Evolutionary conservation across 2,113 vertebrate genomes (phyloP), one percentile per base, ranked within the genome.

Genomic region (Cryptotis parvus): DNA sequence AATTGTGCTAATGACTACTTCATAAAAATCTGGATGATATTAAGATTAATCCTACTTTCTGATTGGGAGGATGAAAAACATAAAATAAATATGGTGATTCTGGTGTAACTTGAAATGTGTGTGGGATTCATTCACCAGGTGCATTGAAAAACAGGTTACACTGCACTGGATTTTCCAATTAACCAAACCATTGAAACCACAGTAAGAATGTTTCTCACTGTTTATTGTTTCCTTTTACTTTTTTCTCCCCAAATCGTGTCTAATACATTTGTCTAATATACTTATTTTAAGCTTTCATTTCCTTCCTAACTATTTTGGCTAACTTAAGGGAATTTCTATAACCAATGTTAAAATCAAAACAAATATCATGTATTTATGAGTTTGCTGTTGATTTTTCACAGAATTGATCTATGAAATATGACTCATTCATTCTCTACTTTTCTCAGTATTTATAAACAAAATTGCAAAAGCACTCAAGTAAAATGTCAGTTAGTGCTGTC

Each of bases 251-350:
- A 73, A 58, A 61, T 11, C 2, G 89, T 31, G 39, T n/a, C n/a
- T n/a, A n/a, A 84, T 89, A n/a, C 26, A 80, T 61, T 69, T 80
- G 20, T 43, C 15, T 11, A 66, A 4, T 41, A 69, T 68, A 79
- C 20, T 55, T 58, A 58, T 18, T 78, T 79, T 75, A 63, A 16
- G 11, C 78, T 88, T 26, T 0, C 75, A 1, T 75, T 8, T 70
- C 29, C 16, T 87, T 91, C 61, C 85, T 79, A 92, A 89, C 72
- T 93, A 77, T 20, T 92, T 85, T 92, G 37, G 35, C 35, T 90
- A 81, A 74, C 37, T 35, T 84, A 35, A 93, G 24, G n/a, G 18
- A 58, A 77, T 29, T 35, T 5, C 9, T 76, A 33, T 52, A 89
- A 93, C 9, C 1, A 31, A 66, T 35, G 18, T 43, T 80, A 33